These are phyloP conservation scores for Temnothorax rugatulus DNA, from an alignment of 2,888 invertebrate species.

Conservation along the genomic window DNA sequence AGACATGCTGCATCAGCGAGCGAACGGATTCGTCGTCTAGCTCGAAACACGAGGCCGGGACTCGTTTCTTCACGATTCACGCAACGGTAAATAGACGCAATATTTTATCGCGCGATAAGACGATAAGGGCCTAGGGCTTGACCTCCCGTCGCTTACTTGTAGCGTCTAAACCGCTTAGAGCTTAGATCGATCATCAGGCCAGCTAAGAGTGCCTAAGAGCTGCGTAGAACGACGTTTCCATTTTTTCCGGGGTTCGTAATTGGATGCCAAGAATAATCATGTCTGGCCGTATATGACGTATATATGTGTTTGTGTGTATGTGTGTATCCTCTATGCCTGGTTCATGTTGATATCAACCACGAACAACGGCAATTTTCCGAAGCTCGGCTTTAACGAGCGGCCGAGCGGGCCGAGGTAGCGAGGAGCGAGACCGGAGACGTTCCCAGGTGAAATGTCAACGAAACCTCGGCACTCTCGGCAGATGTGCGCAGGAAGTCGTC, in stretches of 20 bases:
- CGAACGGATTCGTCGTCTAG: not conserved
- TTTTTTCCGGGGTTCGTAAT: not conserved
- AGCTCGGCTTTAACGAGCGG: not conserved
- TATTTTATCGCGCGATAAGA: not conserved
- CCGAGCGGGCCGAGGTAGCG: not conserved
- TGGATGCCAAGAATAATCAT: not conserved
- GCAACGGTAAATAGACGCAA: not conserved
- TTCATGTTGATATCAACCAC: not conserved
- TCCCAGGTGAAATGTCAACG: slow-evolving; percentile 13
- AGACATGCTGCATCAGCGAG: too few relatives aligned
- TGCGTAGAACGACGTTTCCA: not conserved
- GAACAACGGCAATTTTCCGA: not conserved
- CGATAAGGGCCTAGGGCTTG: not conserved
- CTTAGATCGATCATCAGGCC: not conserved
- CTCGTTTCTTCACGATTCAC: not conserved
- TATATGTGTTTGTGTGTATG: not conserved
- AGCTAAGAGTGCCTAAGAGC: not conserved
- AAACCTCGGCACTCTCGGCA: not conserved
- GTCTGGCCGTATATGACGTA: not conserved
- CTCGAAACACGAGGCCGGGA: not conserved
- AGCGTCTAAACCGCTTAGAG: not conserved
- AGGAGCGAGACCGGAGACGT: not conserved
- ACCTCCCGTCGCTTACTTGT: not conserved
- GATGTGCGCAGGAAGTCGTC: slow-evolving; percentile 31
- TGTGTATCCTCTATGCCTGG: not conserved